Evolutionary conservation across 2,113 vertebrate genomes (phyloP).

Genomic region (Larimichthys crocea): DNA sequence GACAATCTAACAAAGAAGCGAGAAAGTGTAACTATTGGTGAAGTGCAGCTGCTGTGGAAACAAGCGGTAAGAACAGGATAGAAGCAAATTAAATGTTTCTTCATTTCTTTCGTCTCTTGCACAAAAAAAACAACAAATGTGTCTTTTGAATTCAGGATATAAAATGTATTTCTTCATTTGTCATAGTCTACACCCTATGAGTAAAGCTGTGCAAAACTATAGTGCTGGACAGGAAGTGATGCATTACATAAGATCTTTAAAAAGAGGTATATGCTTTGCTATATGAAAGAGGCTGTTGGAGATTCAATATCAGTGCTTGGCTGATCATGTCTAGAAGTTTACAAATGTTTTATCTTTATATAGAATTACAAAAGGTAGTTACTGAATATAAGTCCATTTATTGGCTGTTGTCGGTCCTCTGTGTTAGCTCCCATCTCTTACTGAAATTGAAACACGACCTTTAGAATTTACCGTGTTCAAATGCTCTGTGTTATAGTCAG

Average conservation of each 20-base stretch:
- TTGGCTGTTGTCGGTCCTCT: background rate
- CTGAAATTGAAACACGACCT: background rate
- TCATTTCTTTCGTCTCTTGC: background rate
- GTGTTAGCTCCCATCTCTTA: background rate
- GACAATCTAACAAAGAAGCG: background rate
- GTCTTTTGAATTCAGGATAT: background rate
- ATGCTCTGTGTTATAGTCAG: background rate
- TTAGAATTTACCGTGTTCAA: background rate
- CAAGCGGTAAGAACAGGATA: background rate
- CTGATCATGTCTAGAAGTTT: background rate
- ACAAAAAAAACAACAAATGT: background rate
- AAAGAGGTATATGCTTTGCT: background rate
- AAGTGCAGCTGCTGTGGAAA: background rate
- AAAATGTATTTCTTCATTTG: background rate
- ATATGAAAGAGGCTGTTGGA: background rate
- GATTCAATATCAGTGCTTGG: background rate
- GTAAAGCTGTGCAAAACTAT: background rate
- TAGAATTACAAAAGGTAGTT: background rate
- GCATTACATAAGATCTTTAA: background rate
- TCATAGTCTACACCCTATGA: background rate
- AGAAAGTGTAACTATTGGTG: background rate
- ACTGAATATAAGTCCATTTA: no score
- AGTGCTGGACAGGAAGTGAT: background rate
- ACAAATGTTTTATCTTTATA: background rate
- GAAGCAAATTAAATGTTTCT: background rate